These are phyloP conservation scores for Barnardius zonarius DNA, from an alignment of 2,113 vertebrate genomes.

Conservation along the genomic window DNA sequence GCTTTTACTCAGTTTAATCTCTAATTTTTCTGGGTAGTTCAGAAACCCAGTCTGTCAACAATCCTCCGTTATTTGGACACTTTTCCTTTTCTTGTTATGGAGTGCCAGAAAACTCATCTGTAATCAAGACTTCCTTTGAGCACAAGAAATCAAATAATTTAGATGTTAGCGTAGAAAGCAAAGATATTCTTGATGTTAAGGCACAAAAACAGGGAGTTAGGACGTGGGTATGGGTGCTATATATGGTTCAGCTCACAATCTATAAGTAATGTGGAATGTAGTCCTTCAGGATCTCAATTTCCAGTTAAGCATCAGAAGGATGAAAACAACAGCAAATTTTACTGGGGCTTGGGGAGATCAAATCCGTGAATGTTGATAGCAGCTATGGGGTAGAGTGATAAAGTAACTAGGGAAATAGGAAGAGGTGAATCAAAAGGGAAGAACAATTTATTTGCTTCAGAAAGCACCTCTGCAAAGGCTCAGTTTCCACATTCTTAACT, in stretches of 20 bases:
- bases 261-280: neutral
- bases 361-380: neutral
- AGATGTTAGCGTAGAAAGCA: neutral
- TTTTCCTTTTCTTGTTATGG: neutral
- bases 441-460: neutral
- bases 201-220: neutral
- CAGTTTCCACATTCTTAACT: neutral
- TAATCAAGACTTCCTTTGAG: constrained; percentile 17
- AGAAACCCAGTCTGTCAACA: neutral
- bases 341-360: neutral
- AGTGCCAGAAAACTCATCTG: neutral
- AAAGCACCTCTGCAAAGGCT: neutral
- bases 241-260: neutral
- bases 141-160: neutral
- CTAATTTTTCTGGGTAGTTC: neutral
- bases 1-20: neutral
- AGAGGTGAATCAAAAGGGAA: neutral
- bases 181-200: neutral
- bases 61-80: neutral
- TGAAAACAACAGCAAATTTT: constrained; percentile 5
- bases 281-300: neutral
- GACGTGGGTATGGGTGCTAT: fast-evolving
- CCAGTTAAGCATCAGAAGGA: neutral
- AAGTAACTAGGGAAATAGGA: neutral
- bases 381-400: neutral